Conservation (phyloP, 2,888 invertebrate species). For the Scaptomyza reducta region DNA sequence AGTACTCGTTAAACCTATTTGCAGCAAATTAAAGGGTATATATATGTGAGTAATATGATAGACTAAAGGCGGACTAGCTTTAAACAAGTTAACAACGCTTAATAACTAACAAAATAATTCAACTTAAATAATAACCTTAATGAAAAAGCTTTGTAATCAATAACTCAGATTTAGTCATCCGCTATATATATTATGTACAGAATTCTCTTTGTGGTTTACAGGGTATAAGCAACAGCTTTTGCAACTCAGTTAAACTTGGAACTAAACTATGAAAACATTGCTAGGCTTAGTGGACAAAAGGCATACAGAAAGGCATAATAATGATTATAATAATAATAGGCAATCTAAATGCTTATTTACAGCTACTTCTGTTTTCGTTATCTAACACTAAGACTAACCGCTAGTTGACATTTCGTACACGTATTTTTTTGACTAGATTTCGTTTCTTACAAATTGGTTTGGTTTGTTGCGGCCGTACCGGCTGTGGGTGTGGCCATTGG, state of each 20-base stretch:
- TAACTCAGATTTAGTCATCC: neutral
- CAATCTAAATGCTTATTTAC: slow-evolving; percentile 22
- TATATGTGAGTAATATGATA: neutral
- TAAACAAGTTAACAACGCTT: slow-evolving; percentile 17
- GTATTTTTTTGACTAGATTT: slow-evolving; percentile 2
- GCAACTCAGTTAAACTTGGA: slow-evolving; percentile 11
- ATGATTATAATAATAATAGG: slow-evolving; percentile 19
- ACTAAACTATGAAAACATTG: slow-evolving; percentile 15
- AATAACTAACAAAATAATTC: slow-evolving; percentile 3
- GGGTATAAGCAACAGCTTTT: slow-evolving; percentile 15
- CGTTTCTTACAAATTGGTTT: slow-evolving; percentile 70
- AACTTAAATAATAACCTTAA: slow-evolving; percentile 16
- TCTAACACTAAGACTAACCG: slow-evolving; percentile 1
- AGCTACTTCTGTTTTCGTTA: slow-evolving; percentile 21
- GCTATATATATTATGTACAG: neutral
- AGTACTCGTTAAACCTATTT: slow-evolving; percentile 4
- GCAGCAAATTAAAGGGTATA: slow-evolving; percentile 32
- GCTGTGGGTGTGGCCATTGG: neutral
- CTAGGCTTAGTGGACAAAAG: slow-evolving; percentile 34
- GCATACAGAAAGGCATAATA: slow-evolving; percentile 34
- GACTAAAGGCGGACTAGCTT: neutral
- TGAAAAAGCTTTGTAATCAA: no score
- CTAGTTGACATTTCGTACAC: neutral
- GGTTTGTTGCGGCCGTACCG: neutral
- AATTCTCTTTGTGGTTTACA: neutral